Evolutionary conservation across 2,113 vertebrate species (phyloP), one percentile per base, ranked within the genome.

Genomic region (Phyllostomus discolor): DNA sequence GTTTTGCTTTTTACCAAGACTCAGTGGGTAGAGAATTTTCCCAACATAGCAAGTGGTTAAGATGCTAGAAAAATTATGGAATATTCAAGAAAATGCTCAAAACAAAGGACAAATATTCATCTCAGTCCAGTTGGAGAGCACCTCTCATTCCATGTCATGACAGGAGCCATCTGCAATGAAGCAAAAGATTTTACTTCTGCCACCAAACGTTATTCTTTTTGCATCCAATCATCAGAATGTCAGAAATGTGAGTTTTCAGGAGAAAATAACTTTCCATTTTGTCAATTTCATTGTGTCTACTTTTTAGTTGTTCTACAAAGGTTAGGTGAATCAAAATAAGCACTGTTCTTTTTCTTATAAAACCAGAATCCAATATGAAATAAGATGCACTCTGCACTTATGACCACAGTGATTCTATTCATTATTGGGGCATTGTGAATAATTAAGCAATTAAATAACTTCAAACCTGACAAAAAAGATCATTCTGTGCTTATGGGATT

Each of bases 241-340:
- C 57, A 96, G 64, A 92, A 90, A 15, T 1, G 35, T 59, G 46
- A 4, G 22, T 81, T 86, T 73, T 80, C 46, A 81, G 90, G 67
- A 78, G 89, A 66, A 95, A 75, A 70, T 79, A 70, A 84, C 69
- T 95, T 92, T 87, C 22, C 14, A 72, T 83, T 69, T 95, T 93
- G 54, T 50, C 31, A 89, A 90, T 92, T 96, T 76, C 10, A 67
- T 54, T 31, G 16, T n/a, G 20, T 46, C 46, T 94, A 66, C 66
- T 67, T 35, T 67, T 67, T 41, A 90, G 41, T 88, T 46, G 35
- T 35, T 7, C 78, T 80, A 20, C 43, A 78, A 90, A 62, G 22
- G 28, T 89, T 96, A 93, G 24, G 5, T 59, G 31, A 64, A 38
- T 62, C 7, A 94, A 92, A 92, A 79, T 66, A 70, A 86, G 8